Evolutionary conservation across 2,113 vertebrate genomes (phyloP).

Genomic region (Varanus komodoensis): DNA sequence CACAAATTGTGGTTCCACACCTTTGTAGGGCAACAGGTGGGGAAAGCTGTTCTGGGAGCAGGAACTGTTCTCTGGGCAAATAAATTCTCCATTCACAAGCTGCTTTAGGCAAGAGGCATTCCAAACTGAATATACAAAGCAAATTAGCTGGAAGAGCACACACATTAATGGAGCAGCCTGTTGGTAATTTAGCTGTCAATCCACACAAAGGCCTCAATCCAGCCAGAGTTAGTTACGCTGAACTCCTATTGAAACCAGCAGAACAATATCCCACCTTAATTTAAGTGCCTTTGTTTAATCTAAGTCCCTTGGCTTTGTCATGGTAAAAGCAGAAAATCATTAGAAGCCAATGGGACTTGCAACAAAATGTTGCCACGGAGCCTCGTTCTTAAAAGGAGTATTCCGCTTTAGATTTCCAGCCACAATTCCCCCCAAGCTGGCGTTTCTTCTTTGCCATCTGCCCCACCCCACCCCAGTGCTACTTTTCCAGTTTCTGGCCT

Average conservation of each 20-base stretch:
- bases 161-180: neutral
- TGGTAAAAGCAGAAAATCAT: neutral
- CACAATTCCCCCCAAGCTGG: neutral
- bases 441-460: neutral
- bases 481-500: neutral
- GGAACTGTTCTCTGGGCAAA: no score
- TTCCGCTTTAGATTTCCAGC: neutral
- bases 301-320: neutral
- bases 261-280: neutral
- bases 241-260: neutral
- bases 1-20: no score
- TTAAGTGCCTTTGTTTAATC: neutral
- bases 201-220: neutral
- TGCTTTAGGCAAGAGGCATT: neutral
- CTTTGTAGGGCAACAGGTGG: no score
- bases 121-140: neutral
- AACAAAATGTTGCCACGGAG: neutral
- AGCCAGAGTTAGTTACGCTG: neutral
- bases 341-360: neutral
- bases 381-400: neutral
- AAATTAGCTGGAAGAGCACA: neutral
- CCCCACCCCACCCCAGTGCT: neutral
- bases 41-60: no score
- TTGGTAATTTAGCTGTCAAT: neutral
- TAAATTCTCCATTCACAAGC: constrained; percentile 8